Evolutionary conservation across 1,140 invertebrate species (phyloP).

Genomic region (Sinonovacula constricta): DNA sequence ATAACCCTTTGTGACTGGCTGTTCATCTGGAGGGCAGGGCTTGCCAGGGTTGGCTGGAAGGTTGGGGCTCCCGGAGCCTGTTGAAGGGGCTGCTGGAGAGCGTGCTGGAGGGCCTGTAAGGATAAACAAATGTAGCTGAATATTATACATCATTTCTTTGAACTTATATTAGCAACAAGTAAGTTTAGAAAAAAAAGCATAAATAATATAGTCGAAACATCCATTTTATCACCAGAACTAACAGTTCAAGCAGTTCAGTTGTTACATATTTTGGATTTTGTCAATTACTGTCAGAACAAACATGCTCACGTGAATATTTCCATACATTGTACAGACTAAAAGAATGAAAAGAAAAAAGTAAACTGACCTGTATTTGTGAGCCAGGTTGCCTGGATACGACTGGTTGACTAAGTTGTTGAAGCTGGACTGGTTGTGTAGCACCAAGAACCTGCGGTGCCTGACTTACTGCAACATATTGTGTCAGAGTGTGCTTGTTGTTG

Average conservation of each 20-base stretch:
- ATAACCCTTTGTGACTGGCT: constrained; percentile 63
- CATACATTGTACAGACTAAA: too few species aligned
- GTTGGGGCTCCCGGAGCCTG: constrained; percentile 25
- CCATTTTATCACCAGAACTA: constrained; percentile 44
- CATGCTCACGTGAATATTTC: too few species aligned
- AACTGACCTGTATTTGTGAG: constrained; percentile 39
- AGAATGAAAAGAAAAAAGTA: too few species aligned
- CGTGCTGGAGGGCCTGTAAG: constrained; percentile 49
- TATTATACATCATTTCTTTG: too few species aligned
- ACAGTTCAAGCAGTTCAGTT: too few species aligned
- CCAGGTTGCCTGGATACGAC: constrained; percentile 39
- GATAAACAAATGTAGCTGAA: too few species aligned
- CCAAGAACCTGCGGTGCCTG: constrained; percentile 56
- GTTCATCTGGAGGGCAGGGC: constrained; percentile 35
- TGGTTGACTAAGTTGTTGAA: constrained; percentile 38
- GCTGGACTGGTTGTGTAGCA: constrained; percentile 45
- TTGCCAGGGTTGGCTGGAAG: constrained; percentile 20
- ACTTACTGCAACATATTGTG: constrained; percentile 65
- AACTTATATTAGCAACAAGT: too few species aligned
- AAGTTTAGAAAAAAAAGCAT: too few species aligned
- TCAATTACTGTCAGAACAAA: too few species aligned
- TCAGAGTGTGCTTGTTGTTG: constrained; percentile 57
- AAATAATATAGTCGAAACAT: constrained; percentile 17
- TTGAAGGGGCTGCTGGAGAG: constrained; percentile 40
- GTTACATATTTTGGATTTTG: too few species aligned